These are phyloP conservation scores for Siniperca scherzeri DNA, from an alignment of 2,797 vertebrate genomes.

Conservation along the genomic window DNA sequence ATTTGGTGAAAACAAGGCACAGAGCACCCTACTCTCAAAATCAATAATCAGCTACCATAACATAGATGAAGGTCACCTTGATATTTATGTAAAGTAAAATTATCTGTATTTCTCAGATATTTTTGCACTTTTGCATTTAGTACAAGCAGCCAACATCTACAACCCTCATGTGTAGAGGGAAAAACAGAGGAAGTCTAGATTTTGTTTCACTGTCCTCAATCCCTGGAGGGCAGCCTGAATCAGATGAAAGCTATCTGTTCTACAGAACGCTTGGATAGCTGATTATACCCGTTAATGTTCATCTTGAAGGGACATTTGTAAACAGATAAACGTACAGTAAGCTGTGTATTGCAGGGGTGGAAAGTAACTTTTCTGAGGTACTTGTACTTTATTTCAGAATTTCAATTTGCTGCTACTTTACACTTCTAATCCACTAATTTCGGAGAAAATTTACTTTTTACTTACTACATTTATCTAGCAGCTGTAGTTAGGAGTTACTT, in stretches of 20 bases:
- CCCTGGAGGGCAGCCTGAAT: constrained; percentile 57
- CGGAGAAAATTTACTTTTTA: neutral
- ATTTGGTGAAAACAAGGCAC: constrained; percentile 47
- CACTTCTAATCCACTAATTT: neutral
- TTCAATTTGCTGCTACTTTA: neutral
- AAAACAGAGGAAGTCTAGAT: constrained; percentile 21
- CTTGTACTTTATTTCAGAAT: neutral
- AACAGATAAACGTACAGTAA: constrained; percentile 4
- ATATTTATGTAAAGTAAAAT: constrained; percentile 46
- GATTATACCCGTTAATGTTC: constrained; percentile 40
- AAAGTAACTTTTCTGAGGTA: neutral
- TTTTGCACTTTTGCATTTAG: constrained; percentile 4
- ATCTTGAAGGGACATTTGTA: constrained; percentile 20
- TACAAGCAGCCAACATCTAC: constrained; percentile 18
- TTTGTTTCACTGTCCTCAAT: constrained; percentile 33
- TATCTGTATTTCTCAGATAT: constrained; percentile 21
- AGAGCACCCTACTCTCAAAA: constrained; percentile 31
- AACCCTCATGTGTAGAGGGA: neutral
- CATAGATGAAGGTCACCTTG: constrained; percentile 37
- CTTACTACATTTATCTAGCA: neutral
- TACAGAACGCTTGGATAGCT: constrained; percentile 25
- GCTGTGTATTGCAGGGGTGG: neutral
- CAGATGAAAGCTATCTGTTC: constrained; percentile 47
- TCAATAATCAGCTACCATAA: constrained; percentile 44
- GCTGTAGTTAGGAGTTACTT: neutral